Evolutionary conservation across 2,888 invertebrate species (phyloP), one percentile per base, ranked within the genome.

Genomic region (Diarsia dahlii): DNA sequence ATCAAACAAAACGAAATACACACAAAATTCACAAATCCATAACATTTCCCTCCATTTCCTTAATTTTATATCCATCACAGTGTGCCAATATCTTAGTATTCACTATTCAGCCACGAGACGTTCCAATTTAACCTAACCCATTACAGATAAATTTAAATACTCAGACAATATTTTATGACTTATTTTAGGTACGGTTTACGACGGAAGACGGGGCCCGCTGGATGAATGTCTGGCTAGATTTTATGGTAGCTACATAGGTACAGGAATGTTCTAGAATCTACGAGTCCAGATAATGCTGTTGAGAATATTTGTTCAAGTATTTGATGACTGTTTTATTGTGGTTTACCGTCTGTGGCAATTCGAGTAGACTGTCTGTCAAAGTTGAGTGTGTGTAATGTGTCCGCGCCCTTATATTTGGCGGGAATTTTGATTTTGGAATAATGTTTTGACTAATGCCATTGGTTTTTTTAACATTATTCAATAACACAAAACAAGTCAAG

Each of bases 181-280:
- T 96, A 96, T 96, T 95, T 95, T 95, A 95, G 95, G 92, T 93
- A 93, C 94, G 93, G 94, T 96, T 96, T 96, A 96, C 95, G 96
- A 95, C 91, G 86, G 88, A 89, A 95, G 95, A 95, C 95, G 95
- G 89, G 94, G 90, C 90, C 85, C 90, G 88, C 88, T 91, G 93
- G 93, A 91, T 92, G 92, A 90, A 90, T 92, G 94, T 95, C 95
- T 94, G 94, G 92, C 94, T 94, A 94, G 94, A 93, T 95, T 95
- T 95, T 95, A 95, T 92, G 92, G 88, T 87, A 89, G 88, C 90
- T 81, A 77, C 85, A 78, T 87, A 28, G 58, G 58, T 58, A 88
- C 83, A 84, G 87, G 88, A 89, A 90, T 88, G 87, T 90, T 89
- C 88, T 88, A 89, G 87, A 89, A 75, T 88, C 88, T 87, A 89